phyloP scores from a whole-genome alignment of 2,888 invertebrate species.

The Phyllotreta striolata region DNA sequence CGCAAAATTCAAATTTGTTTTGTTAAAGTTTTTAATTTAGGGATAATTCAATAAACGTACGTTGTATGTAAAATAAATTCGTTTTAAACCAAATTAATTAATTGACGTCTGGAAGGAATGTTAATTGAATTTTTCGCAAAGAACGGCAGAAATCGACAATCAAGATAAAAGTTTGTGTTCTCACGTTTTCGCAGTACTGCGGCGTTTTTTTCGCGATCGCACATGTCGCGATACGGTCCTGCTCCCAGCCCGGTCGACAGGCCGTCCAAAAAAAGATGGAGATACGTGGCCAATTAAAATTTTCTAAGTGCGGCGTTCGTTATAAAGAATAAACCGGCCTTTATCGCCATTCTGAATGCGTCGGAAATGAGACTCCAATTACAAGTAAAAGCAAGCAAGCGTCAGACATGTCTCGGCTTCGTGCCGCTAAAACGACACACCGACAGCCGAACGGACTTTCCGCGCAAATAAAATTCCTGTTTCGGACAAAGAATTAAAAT shows the following conservation, averaged over 20 bases:
- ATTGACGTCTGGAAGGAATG: no score
- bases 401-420: constrained; percentile 60
- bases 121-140: no score
- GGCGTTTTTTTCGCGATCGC: background rate
- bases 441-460: constrained; percentile 54
- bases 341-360: constrained; percentile 62
- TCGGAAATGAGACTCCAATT: constrained; percentile 62
- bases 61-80: no score
- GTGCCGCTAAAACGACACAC: constrained; percentile 57
- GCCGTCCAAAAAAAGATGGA: constrained; percentile 58
- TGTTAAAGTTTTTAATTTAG: no score
- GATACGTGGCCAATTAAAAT: constrained; percentile 61
- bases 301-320: constrained; percentile 59
- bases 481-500: constrained; percentile 59
- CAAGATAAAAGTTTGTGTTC: background rate
- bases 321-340: constrained; percentile 60
- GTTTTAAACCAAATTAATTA: no score
- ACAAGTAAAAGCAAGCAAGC: constrained; percentile 59
- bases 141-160: no score
- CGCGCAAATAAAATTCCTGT: constrained; percentile 58
- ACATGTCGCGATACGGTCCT: constrained; percentile 20
- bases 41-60: no score
- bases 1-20: no score
- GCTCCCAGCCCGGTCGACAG: constrained; percentile 32
- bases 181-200: background rate